These are phyloP conservation scores for Mycteria americana DNA, from an alignment of 2,797 vertebrate genomes.

Conservation along the genomic window DNA sequence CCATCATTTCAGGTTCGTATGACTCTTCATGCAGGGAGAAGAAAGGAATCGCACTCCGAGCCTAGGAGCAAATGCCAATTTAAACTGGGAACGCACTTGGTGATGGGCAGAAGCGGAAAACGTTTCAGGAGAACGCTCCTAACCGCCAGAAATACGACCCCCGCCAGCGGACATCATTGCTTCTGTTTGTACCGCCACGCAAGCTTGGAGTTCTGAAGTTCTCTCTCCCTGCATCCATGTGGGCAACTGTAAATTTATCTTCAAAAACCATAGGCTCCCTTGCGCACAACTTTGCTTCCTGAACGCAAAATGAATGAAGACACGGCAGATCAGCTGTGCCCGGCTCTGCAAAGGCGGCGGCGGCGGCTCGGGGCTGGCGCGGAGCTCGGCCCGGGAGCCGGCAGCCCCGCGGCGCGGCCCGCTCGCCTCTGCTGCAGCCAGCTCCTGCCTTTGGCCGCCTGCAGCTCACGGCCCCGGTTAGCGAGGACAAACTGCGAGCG, in stretches of 20 bases:
- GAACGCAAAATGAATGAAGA: fast-evolving
- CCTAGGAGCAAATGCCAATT: fast-evolving
- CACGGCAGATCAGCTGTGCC: fast-evolving
- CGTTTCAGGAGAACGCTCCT: fast-evolving
- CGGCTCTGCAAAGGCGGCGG: fast-evolving
- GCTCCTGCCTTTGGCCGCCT: background rate
- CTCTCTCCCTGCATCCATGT: fast-evolving
- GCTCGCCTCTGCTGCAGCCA: background rate
- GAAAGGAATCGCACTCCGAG: background rate
- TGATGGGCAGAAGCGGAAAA: background rate
- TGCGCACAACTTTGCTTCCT: fast-evolving
- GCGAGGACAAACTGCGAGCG: fast-evolving
- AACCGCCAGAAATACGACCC: fast-evolving
- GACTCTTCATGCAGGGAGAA: background rate
- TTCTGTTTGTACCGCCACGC: fast-evolving
- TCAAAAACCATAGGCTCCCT: fast-evolving
- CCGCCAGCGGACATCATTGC: fast-evolving
- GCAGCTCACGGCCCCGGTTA: fast-evolving
- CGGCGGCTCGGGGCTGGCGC: background rate
- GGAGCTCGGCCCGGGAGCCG: too few relatives aligned
- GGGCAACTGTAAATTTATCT: fast-evolving
- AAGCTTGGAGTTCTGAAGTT: fast-evolving
- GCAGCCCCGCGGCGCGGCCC: background rate
- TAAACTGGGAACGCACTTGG: fast-evolving
- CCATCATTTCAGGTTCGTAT: fast-evolving